Percentiles rank a stretch among this genome's conserved stretches.
These are phyloP conservation scores for Arctia plantaginis DNA, from an alignment of 2,888 invertebrate species.

Conservation along the genomic window DNA sequence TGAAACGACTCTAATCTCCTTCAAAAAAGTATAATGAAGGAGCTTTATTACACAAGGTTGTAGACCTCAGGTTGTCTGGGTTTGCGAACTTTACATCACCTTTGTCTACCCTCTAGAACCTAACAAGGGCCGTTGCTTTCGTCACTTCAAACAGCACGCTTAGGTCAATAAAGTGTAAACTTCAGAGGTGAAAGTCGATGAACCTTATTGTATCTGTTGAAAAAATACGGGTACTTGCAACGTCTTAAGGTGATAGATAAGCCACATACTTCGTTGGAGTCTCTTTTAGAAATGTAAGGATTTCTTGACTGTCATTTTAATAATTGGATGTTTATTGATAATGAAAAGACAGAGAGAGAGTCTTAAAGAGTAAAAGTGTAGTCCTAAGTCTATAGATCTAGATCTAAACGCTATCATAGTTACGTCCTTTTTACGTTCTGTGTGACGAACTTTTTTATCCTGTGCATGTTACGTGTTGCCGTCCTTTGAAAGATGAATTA, in stretches of 20 bases:
- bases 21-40: slow-evolving; percentile 27
- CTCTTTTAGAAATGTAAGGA: background rate
- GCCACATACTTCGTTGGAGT: background rate
- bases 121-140: slow-evolving; percentile 28
- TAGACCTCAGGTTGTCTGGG: slow-evolving; percentile 57
- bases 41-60: slow-evolving; percentile 39
- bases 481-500: no score
- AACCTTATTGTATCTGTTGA: background rate
- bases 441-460: no score
- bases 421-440: no score
- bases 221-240: background rate
- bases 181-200: slow-evolving; percentile 10
- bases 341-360: no score
- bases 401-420: no score
- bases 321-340: background rate
- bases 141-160: slow-evolving; percentile 17
- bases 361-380: no score
- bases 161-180: slow-evolving; percentile 20
- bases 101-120: slow-evolving; percentile 54
- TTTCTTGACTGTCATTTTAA: background rate
- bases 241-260: background rate
- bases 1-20: slow-evolving; percentile 16
- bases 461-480: no score
- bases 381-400: no score
- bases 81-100: slow-evolving; percentile 57